Conservation (phyloP, 2,888 invertebrate species). For the Thumatha senex region DNA sequence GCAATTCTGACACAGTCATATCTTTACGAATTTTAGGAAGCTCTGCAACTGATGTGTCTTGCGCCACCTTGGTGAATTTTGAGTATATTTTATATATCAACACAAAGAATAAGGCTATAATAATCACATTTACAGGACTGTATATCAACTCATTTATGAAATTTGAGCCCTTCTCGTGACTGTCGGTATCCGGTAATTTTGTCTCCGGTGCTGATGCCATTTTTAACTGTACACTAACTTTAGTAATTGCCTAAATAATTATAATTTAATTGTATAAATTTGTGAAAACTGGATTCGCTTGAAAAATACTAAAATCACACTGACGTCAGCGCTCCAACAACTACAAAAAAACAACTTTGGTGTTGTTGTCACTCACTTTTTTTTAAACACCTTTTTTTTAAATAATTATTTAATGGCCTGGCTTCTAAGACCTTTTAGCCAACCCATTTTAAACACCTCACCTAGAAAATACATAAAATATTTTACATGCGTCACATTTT, state of each 20-base stretch:
- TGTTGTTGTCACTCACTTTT: conserved; percentile 6
- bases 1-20: conserved; percentile 94
- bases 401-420: no score
- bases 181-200: conserved; percentile 51
- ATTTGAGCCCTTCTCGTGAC: conserved; percentile 48
- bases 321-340: conserved; percentile 56
- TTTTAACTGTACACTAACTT: conserved; percentile 28
- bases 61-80: conserved; percentile 58
- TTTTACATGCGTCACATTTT: no score
- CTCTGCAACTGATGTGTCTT: conserved; percentile 52
- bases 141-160: conserved; percentile 68
- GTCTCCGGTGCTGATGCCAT: conserved; percentile 66
- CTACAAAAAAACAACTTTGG: conserved; percentile 28
- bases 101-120: conserved; percentile 85
- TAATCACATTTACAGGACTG: conserved; percentile 86
- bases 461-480: no score
- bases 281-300: conserved; percentile 42
- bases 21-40: conserved; percentile 94
- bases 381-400: no score
- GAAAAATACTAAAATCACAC: conserved; percentile 55
- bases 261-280: conserved; percentile 45
- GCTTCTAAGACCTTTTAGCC: no score
- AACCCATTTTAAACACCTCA: no score
- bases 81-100: conserved; percentile 87
- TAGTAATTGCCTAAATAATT: conserved; percentile 26